Base-by-base conservation (phyloP, 2,113 vertebrate species). In the Pao palembangensis region DNA sequence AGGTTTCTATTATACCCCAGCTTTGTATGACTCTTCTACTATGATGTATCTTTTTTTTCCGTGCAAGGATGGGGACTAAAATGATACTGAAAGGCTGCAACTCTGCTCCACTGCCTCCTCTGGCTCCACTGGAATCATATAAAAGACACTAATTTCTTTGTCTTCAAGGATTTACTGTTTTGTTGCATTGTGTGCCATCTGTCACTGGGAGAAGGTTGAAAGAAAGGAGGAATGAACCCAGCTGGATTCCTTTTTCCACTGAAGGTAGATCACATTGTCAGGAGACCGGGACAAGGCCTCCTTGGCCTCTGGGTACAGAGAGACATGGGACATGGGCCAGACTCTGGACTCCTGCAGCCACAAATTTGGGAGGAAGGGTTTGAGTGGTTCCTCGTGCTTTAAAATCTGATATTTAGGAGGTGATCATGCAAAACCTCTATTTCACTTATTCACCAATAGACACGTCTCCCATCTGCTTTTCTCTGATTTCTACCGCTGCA, bases 181-280 rank as follows among this genome's bases (percentile, higher is more conserved):
- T 68, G 17, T 57, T 64, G 74, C 70, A 82, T 78, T 83, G 80
- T 78, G 71, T 86, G 88, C 88, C 88, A 90, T 90, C 88, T 90
- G 90, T 86, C 81, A 80, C 77, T 87, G 83, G 87, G 83, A 89
- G 77, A 68, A 81, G 71, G 86, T 87, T 89, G 85, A 91, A 90
- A 90, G 84, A 79, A 84, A 71, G 61, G 63, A 66, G 71, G 55
- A 79, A 81, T 73, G 80, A 76, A 75, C 85, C 83, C 75, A 76
- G 78, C 85, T 85, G 77, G 85, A 86, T 77, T 69, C 79, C 67
- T 78, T 82, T 83, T 85, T 75, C 83, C 76, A 63, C 63, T 84
- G 78, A 85, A 84, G 75, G 86, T 81, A 76, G 79, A 85, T 79
- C 83, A 84, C 84, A 79, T 85, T 83, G 78, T 80, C 68, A 79